Conservation (phyloP, 2,888 invertebrate species). For the Volucella zonaria region DNA sequence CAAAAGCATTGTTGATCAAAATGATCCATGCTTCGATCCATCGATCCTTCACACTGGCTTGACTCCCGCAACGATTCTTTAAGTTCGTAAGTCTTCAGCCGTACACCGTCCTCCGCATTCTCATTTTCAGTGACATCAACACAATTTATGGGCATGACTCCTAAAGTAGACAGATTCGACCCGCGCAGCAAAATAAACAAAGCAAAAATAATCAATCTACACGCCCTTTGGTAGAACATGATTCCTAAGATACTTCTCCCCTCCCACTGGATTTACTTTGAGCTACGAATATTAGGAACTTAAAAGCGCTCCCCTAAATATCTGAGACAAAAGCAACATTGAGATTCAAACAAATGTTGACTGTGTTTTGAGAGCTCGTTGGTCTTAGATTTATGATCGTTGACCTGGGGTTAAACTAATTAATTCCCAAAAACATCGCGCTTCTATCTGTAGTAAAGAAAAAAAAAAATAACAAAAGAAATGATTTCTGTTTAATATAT, state of each 20-base stretch:
- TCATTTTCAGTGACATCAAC: background rate
- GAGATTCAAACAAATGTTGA: background rate
- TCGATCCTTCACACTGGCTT: background rate
- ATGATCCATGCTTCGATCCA: no score
- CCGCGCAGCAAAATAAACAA: background rate
- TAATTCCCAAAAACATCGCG: constrained; percentile 13
- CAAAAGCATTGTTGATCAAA: no score
- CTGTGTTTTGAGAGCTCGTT: constrained; percentile 24
- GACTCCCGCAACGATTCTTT: background rate
- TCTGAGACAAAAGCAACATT: background rate
- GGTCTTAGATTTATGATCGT: constrained; percentile 38
- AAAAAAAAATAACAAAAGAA: no score
- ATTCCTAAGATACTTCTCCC: background rate
- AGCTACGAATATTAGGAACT: background rate
- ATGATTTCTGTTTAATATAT: background rate
- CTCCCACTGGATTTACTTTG: background rate
- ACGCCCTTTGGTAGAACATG: background rate
- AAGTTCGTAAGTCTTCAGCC: constrained; percentile 30
- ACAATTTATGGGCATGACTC: constrained; percentile 1
- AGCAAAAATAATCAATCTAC: background rate
- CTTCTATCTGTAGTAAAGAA: background rate
- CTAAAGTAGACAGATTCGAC: background rate
- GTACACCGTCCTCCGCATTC: constrained; percentile 12
- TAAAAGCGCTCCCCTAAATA: background rate
- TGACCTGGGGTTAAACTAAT: constrained; percentile 32